phyloP scores from a whole-genome alignment of 2,113 vertebrate species.

The Hippopotamus amphibius region DNA sequence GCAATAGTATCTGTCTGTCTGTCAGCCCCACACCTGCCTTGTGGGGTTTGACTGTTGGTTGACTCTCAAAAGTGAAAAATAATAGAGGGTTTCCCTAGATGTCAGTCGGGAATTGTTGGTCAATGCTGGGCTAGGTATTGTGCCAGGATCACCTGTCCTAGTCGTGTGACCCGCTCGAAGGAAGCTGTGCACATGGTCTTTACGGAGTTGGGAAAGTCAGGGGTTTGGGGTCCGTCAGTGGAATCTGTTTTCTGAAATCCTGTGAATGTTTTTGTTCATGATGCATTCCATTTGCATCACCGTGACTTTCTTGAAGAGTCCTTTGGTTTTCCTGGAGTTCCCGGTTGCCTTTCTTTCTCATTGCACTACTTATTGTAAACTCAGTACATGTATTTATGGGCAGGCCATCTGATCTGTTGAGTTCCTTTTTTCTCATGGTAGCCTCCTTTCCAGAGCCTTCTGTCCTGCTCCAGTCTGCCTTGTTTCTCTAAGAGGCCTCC shows the following conservation, averaged over 20 bases:
- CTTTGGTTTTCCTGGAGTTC: neutral
- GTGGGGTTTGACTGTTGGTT: too few species aligned
- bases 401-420: rapidly evolving
- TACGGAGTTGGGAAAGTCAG: neutral
- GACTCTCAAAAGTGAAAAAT: too few species aligned
- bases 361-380: neutral
- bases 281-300: too few species aligned
- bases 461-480: neutral
- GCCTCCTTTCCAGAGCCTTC: neutral
- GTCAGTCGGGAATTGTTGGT: neutral
- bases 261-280: neutral
- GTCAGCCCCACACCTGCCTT: neutral
- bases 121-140: neutral
- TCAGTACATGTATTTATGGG: rapidly evolving
- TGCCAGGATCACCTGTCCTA: neutral
- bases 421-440: too few species aligned
- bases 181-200: neutral
- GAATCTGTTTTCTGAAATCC: neutral
- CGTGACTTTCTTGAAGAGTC: neutral
- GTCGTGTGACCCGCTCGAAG: rapidly evolving
- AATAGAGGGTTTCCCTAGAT: neutral
- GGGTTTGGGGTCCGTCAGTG: neutral
- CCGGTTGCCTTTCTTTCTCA: neutral
- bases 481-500: neutral
- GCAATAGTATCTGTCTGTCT: neutral